Base-by-base conservation (phyloP, 2,797 vertebrate genomes). In the Sphenopsis melanotis region DNA sequence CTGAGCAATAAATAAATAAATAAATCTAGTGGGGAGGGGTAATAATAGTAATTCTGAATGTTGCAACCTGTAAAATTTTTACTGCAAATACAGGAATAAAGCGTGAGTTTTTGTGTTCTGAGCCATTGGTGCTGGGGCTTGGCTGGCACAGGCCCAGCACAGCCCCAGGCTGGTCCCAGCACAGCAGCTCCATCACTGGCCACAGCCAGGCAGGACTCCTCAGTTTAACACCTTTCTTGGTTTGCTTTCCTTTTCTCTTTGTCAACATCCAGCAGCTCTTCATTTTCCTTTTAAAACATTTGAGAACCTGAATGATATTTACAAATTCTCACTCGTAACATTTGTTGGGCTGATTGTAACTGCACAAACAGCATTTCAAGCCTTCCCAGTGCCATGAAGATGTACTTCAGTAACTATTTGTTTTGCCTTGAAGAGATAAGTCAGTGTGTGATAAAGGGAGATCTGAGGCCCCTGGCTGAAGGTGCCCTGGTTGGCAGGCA, bases 51-150 rank as follows among this genome's bases (percentile, higher is more conserved):
- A 61, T 46, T 8, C 29, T 6, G 29, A 50, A 44, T 30, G n/a
- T 9, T 74, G 21, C 34, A 50, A 84, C 70, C 30, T 3, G 7
- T 49, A n/a, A 9, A 9, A 5, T 20, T 49, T 66, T 63, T 27
- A 10, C 9, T 18, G 37, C 46, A 61, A 53, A 56, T 8, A 15
- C 41, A 52, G 18, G 52, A 39, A 13, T 44, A 6, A 52, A 37
- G 29, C 0, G 4, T 1, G 10, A 59, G 12, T 8, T 23, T 59
- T 36, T n/a, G 20, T 52, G 64, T 16, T 17, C 39, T 12, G 64
- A 76, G 53, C 12, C 8, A 0, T 14, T 1, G 6, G 14, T 50
- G 2, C 26, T 10, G 1, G 36, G 52, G 41, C n/a, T 18, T 0
- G 3, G 46, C 52, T 39, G 69, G 29, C 46, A 11, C 32, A 3